phyloP scores from a whole-genome alignment of 2,888 invertebrate species.

The Agrypnus murinus region DNA sequence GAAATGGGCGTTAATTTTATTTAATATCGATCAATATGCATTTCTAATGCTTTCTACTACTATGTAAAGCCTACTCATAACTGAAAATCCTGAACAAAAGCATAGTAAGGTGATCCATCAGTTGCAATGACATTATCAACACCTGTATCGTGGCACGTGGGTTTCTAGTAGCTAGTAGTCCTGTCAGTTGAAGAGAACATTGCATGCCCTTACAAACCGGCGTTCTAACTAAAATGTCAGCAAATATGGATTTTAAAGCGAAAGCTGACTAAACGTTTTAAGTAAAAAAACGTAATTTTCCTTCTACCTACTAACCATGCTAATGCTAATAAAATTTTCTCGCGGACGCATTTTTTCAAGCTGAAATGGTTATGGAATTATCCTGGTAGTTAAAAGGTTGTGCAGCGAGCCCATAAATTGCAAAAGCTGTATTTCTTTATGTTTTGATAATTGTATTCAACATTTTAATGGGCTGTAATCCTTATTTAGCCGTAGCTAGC shows the following conservation, averaged over 20 bases:
- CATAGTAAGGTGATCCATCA: slow-evolving; percentile 59
- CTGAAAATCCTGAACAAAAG: slow-evolving; percentile 28
- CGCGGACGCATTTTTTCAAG: slow-evolving; percentile 3
- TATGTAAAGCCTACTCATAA: slow-evolving; percentile 12
- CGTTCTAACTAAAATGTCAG: slow-evolving; percentile 41
- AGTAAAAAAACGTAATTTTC: slow-evolving; percentile 6
- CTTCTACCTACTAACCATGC: not conserved
- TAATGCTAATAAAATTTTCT: not conserved
- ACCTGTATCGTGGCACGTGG: slow-evolving; percentile 62
- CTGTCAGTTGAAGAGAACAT: slow-evolving; percentile 44
- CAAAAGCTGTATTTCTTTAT: slow-evolving; percentile 31
- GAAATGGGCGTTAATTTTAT: too few relatives aligned
- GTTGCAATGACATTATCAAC: slow-evolving; percentile 63
- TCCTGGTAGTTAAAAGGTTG: slow-evolving; percentile 18
- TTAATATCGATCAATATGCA: not conserved
- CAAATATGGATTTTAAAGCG: slow-evolving; percentile 43
- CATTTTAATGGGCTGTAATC: slow-evolving; percentile 41
- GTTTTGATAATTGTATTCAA: slow-evolving; percentile 35
- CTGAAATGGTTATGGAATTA: slow-evolving; percentile 8
- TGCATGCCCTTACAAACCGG: slow-evolving; percentile 42
- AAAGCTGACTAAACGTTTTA: slow-evolving; percentile 22
- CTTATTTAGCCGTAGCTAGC: slow-evolving; percentile 32
- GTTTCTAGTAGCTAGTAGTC: slow-evolving; percentile 48
- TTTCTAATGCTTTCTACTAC: slow-evolving; percentile 26
- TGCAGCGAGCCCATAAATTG: slow-evolving; percentile 19